A percentile compares a stretch with the other conserved stretches of the same genome.
Evolutionary conservation across 2,888 invertebrate species (phyloP).

Genomic region (Digitonthophagus gazella): DNA sequence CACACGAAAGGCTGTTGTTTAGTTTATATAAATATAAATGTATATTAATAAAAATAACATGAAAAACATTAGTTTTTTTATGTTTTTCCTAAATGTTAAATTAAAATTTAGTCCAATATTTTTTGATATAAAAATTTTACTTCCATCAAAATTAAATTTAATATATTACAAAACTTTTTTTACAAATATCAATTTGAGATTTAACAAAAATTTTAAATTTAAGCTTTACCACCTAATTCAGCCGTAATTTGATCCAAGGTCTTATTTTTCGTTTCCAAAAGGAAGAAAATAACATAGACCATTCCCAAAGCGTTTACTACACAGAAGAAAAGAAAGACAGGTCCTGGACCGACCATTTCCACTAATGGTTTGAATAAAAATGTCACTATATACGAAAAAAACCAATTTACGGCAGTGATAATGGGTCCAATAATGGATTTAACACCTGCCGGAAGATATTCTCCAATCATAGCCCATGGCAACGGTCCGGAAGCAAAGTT

Average conservation of each 20-base stretch:
- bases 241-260: slow-evolving; percentile 52
- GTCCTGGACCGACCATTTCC: slow-evolving; percentile 40
- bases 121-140: no score
- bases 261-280: slow-evolving; percentile 59
- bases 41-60: background rate
- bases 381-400: slow-evolving; percentile 48
- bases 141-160: no score
- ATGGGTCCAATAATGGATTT: slow-evolving; percentile 46
- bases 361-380: slow-evolving; percentile 52
- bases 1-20: background rate
- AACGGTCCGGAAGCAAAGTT: slow-evolving; percentile 54
- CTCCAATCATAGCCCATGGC: slow-evolving; percentile 54
- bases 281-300: slow-evolving; percentile 52
- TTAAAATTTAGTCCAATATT: no score
- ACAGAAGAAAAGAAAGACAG: slow-evolving; percentile 56
- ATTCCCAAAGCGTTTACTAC: slow-evolving; percentile 50
- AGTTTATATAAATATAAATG: background rate
- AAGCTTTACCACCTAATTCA: slow-evolving; percentile 43
- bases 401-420: slow-evolving; percentile 51
- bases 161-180: no score
- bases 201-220: no score
- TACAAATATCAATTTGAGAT: no score
- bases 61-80: background rate
- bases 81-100: no score
- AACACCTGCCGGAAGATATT: slow-evolving; percentile 52